Evolutionary conservation across 2,113 vertebrate genomes (phyloP), one percentile per base, ranked within the genome.

Genomic region (Thinocorus orbignyianus): DNA sequence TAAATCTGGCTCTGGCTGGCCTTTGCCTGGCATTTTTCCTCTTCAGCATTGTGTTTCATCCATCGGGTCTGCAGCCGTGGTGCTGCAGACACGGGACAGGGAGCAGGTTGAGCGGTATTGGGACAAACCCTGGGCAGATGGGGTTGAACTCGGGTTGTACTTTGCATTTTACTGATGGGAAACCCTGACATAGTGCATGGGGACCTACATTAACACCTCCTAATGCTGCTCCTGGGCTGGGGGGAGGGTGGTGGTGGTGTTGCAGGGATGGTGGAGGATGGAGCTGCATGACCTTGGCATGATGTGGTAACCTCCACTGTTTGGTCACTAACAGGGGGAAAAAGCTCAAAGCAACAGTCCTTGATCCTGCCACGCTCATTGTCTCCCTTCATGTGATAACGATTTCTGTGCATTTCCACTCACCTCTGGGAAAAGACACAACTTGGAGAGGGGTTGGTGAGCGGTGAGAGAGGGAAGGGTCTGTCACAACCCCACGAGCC

Each of bases 11-110:
- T 60, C 39, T 44, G 30, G n/a, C 9, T 79, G 57, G 16, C 24
- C 74, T 85, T 81, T 54, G 46, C n/a, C 37, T 77, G 33, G 39
- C 3, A 24, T 66, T 72, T 62, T 41, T 58, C 28, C 35, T 31
- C 30, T 57, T 6, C 85, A 79, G 46, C 60, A 71, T n/a, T n/a
- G 22, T 0, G 0, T 66, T 71, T 22, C 0, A 0, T 19, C 58
- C 54, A 4, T 9, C 42, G 3, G 0, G 24, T 33, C 66, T 62
- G 71, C 35, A 54, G 61, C n/a, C 5, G 1, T 0, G 1, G 14
- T 5, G 33, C 13, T 7, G 24, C 0, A 1, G 20, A 4, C 8
- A 1, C 1, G 7, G 82, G 35, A 16, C 2, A 8, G 28, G 49
- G 35, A 92, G 37, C 18, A 64, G 64, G 24, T 33, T 58, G 70